These are phyloP conservation scores for Tribolium castaneum DNA, from an alignment of 1,140 invertebrate genomes.

Conservation along the genomic window DNA sequence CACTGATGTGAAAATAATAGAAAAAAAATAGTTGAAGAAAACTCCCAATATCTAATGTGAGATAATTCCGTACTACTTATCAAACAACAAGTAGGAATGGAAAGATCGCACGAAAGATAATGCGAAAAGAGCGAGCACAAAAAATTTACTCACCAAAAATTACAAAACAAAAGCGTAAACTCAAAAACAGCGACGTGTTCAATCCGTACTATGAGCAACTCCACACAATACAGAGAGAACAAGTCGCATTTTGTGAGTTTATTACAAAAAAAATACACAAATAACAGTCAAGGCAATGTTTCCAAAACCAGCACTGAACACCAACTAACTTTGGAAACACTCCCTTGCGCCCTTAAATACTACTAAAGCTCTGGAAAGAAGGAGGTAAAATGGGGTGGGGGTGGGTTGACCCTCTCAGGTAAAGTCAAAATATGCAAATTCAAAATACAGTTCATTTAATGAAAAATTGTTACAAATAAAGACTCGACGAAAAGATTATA, in stretches of 20 bases:
- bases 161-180: conserved; percentile 7
- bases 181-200: conserved; percentile 40
- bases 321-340: background rate
- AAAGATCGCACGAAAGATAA: conserved; percentile 51
- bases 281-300: background rate
- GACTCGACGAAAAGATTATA: conserved; percentile 98
- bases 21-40: background rate
- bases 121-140: conserved; percentile 2
- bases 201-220: conserved; percentile 44
- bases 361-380: background rate
- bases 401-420: background rate
- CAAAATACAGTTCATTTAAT: background rate
- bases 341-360: background rate
- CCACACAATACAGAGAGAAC: conserved; percentile 39
- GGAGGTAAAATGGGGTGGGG: background rate
- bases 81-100: conserved; percentile 48
- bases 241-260: conserved; percentile 50
- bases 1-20: background rate
- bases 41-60: conserved; percentile 45
- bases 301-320: background rate
- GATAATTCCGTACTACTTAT: conserved; percentile 57
- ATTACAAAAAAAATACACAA: conserved; percentile 43
- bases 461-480: conserved; percentile 84
- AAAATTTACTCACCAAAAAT: conserved; percentile 21
- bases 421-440: background rate